These are phyloP conservation scores for Amblyopsis rosae DNA, from an alignment of 2,113 vertebrate species.

Conservation along the genomic window DNA sequence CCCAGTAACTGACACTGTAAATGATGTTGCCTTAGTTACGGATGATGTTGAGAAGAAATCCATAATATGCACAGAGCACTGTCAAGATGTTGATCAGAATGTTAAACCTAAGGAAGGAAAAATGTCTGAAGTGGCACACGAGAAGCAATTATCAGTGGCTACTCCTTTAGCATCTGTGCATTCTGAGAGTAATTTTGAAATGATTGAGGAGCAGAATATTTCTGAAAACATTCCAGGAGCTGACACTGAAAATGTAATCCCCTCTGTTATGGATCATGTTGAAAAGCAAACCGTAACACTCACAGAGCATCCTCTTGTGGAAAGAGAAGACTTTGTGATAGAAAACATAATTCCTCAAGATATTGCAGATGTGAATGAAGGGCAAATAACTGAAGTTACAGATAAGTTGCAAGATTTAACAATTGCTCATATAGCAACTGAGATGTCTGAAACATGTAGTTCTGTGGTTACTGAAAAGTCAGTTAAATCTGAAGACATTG, in stretches of 20 bases:
- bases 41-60: conserved; percentile 7
- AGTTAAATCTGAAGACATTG: conserved; percentile 22
- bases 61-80: conserved; percentile 13
- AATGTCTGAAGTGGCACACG: neutral
- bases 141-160: conserved; percentile 12
- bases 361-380: conserved; percentile 20
- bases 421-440: conserved; percentile 31
- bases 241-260: conserved; percentile 14
- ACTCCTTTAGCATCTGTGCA: conserved; percentile 13
- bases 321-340: neutral
- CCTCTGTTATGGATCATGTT: neutral
- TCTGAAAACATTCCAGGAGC: conserved; percentile 15
- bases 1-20: conserved; percentile 18
- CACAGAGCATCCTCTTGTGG: conserved; percentile 1
- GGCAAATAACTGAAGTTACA: conserved; percentile 31
- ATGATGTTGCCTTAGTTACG: neutral
- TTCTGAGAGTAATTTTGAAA: conserved; percentile 7
- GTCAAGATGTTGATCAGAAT: neutral
- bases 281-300: neutral
- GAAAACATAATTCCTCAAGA: conserved; percentile 8
- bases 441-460: conserved; percentile 15
- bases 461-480: conserved; percentile 28
- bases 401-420: conserved; percentile 32
- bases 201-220: conserved; percentile 20
- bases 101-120: neutral